These are phyloP conservation scores for Poecile montanus DNA, from an alignment of 2,797 vertebrate genomes.

Conservation along the genomic window DNA sequence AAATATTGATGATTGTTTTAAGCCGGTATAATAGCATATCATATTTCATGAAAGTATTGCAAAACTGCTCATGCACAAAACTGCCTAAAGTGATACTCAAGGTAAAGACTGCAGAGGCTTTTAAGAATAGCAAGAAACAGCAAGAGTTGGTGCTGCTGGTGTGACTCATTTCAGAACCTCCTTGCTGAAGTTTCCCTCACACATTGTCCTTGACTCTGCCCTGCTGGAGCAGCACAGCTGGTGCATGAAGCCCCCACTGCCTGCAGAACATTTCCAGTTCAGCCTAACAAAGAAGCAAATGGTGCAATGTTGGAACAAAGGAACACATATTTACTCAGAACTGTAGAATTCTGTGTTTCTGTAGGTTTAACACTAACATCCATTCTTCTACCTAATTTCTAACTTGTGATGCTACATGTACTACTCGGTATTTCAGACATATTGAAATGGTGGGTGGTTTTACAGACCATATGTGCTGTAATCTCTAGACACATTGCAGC, in stretches of 20 bases:
- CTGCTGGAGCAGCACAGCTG: background rate
- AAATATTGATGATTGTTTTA: constrained; percentile 43
- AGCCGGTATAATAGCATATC: background rate
- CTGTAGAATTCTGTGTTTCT: background rate
- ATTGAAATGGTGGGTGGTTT: background rate
- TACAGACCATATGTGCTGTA: constrained; percentile 36
- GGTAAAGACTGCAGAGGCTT: background rate
- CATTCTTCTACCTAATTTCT: background rate
- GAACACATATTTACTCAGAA: background rate
- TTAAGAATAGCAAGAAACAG: background rate
- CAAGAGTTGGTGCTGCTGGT: background rate
- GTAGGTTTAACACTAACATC: background rate
- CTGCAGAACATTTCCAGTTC: background rate
- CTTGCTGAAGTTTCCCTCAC: background rate
- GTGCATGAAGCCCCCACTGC: background rate
- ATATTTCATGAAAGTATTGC: background rate
- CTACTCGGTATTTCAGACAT: background rate
- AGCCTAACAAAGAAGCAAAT: background rate
- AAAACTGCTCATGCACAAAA: background rate
- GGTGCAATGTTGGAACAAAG: background rate
- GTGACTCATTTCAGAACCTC: background rate
- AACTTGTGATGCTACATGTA: background rate
- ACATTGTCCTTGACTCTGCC: background rate
- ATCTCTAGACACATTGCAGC: background rate
- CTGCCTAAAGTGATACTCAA: background rate